Evolutionary conservation across 2,888 invertebrate species (phyloP), one percentile per base, ranked within the genome.

Genomic region (Vanessa cardui): DNA sequence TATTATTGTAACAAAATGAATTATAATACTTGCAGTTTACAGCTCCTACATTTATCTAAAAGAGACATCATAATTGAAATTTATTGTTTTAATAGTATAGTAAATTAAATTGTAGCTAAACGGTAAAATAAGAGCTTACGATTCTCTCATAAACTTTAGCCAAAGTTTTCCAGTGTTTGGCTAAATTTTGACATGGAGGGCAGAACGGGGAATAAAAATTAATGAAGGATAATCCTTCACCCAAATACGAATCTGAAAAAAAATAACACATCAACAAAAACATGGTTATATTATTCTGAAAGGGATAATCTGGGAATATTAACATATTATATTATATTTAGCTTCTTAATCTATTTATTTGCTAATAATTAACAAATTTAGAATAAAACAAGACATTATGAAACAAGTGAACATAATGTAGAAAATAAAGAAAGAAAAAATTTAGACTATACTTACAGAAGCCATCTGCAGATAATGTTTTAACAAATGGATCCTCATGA

Each of bases 191-290:
- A 80, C 98, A 98, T 75, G 97, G 97, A 21, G 96, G 95, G 81
- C 98, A 98, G 81, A 95, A 95, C 2, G 97, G 96, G 0, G 97
- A 97, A 87, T 98, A 98, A 84, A 96, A 98, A 87, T 98, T 98
- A 69, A 98, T 94, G 83, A 98, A 97, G 96, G 97, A 96, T 44
- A 95, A 94, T 71, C 96, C 96, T 63, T 94, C 94, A 45, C 94
- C 93, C 60, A 96, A 93, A 76, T 87, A 92, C 72, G 79, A 83
- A 72, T 87, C 93, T 93, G 87, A 66, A 86, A 83, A 31, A n/a
- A 54, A 31, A 16, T n/a, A n/a, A 3, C 15, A 5, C 15, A 26
- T 26, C 26, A 21, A 26, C 1, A 3, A 26, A 52, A 26, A 12
- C 12, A 12, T 39, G 9, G 39, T 12, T 39, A 12, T 0, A 3